Evolutionary conservation across 2,888 invertebrate genomes (phyloP).

Genomic region (Drosophila prostipennis): DNA sequence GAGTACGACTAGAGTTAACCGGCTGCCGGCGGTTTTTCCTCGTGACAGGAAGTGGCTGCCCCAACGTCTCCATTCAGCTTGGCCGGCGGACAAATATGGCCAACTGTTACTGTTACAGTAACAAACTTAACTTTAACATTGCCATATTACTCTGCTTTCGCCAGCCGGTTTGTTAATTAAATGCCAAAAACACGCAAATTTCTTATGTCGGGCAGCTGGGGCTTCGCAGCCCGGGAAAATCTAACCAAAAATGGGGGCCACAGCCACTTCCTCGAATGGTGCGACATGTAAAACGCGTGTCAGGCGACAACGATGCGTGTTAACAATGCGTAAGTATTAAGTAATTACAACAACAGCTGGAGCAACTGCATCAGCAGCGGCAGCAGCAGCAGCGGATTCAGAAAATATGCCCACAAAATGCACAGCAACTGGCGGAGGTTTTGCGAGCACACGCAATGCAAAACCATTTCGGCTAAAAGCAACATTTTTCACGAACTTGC

Average conservation of each 20-base stretch:
- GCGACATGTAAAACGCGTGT: slow-evolving; percentile 73
- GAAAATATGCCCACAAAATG: slow-evolving; percentile 8
- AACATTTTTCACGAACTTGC: slow-evolving; percentile 58
- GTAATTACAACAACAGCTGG: slow-evolving; percentile 63
- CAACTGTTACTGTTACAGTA: slow-evolving; percentile 51
- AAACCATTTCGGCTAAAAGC: slow-evolving; percentile 49
- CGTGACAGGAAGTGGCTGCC: slow-evolving; percentile 57
- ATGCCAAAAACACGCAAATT: slow-evolving; percentile 68
- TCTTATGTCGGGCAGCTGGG: slow-evolving; percentile 47
- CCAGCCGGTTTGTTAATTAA: slow-evolving; percentile 69
- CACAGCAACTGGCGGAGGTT: neutral
- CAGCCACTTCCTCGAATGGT: slow-evolving; percentile 66
- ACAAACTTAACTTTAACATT: slow-evolving; percentile 67
- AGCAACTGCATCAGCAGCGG: slow-evolving; percentile 48
- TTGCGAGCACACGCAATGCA: slow-evolving; percentile 48
- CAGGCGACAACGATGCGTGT: slow-evolving; percentile 68
- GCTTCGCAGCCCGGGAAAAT: slow-evolving; percentile 29
- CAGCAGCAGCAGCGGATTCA: slow-evolving; percentile 16
- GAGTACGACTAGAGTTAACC: slow-evolving; percentile 91
- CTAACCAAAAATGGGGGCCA: slow-evolving; percentile 50
- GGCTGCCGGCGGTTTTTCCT: slow-evolving; percentile 35
- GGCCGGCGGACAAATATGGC: slow-evolving; percentile 27
- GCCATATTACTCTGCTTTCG: slow-evolving; percentile 50
- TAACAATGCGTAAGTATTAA: slow-evolving; percentile 76
- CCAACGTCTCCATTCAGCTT: slow-evolving; percentile 31